A percentile compares a stretch with the other conserved stretches of the same genome.
Evolutionary conservation across 2,797 vertebrate species (phyloP).

Genomic region (Falco columbarius): DNA sequence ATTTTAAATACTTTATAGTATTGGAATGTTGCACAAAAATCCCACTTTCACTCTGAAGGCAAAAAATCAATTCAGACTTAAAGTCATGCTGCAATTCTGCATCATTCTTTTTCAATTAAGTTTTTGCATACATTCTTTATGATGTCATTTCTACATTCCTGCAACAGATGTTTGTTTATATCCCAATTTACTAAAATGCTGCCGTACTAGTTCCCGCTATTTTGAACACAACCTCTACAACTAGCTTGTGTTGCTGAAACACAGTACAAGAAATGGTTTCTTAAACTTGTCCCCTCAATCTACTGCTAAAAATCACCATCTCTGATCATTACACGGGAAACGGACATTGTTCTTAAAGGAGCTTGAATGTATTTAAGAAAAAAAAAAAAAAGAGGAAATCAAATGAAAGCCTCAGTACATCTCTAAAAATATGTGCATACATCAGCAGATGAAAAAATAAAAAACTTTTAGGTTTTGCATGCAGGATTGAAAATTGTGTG

Average conservation of each 20-base stretch:
- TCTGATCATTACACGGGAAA: slow-evolving; percentile 8
- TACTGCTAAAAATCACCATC: slow-evolving; percentile 24
- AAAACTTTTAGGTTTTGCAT: not conserved
- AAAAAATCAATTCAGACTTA: slow-evolving; percentile 82
- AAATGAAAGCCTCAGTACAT: not conserved
- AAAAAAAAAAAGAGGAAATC: not conserved
- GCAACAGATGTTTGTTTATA: slow-evolving; percentile 83
- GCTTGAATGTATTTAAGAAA: not conserved
- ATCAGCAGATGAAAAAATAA: not conserved
- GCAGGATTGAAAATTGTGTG: not conserved
- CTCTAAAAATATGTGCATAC: not conserved
- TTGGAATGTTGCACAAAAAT: slow-evolving; percentile 76
- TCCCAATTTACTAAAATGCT: slow-evolving; percentile 79
- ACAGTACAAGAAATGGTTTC: slow-evolving; percentile 54
- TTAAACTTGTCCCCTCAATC: slow-evolving; percentile 51
- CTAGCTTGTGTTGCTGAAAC: slow-evolving; percentile 47
- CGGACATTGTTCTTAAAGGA: not conserved
- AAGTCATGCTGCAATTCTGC: slow-evolving; percentile 76
- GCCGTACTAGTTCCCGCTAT: slow-evolving; percentile 67
- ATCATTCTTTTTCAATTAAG: slow-evolving; percentile 84
- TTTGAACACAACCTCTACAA: slow-evolving; percentile 71
- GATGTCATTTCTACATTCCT: slow-evolving; percentile 82
- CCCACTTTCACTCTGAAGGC: slow-evolving; percentile 73
- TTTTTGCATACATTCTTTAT: slow-evolving; percentile 83
- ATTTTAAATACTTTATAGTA: slow-evolving; percentile 82